Evolutionary conservation across 2,797 vertebrate genomes (phyloP), one percentile per base, ranked within the genome.

Genomic region (Sus cebifrons): DNA sequence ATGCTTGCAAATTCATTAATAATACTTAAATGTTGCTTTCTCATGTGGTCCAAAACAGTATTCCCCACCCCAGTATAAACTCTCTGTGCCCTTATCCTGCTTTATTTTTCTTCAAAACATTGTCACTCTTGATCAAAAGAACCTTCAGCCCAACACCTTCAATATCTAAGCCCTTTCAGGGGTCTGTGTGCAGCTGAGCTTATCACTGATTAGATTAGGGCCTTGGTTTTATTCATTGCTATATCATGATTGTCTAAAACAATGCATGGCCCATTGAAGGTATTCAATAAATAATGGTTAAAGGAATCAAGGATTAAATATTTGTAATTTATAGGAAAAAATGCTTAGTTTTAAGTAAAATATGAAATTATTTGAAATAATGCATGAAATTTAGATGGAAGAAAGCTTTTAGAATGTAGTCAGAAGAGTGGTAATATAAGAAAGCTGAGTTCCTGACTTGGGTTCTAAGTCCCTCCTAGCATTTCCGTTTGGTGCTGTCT

Each of bases 271-370:
- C 71, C 6, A 79, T 16, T 88, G 36, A 94, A 90, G 40, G 3
- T 87, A 11, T 78, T 92, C 36, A 93, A 14, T 89, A 78, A 65
- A 52, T 92, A 92, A 74, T 92, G 95, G 7, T 68, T 93, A 77
- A 91, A 92, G 27, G 67, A 94, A 64, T 87, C 56, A 84, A 94
- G 49, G 56, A 74, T 52, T 73, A 95, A 86, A 86, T 4, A 32
- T 91, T 94, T 82, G 36, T 16, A 58, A 16, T 49, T 79, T 85
- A 17, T 29, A 77, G 67, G 88, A 44, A 44, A 89, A 93, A 97
- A 44, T 27, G 52, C 15, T 29, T 58, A 27, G 16, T 96, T 77
- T 96, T 44, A 87, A 40, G 40, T 83, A 89, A 60, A 91, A 86
- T 52, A 70, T 67, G 70, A 86, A 95, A 81, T 10, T 77, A 49